Base-by-base conservation (phyloP, 1,140 invertebrate genomes). In the Nautilus pompilius region DNA sequence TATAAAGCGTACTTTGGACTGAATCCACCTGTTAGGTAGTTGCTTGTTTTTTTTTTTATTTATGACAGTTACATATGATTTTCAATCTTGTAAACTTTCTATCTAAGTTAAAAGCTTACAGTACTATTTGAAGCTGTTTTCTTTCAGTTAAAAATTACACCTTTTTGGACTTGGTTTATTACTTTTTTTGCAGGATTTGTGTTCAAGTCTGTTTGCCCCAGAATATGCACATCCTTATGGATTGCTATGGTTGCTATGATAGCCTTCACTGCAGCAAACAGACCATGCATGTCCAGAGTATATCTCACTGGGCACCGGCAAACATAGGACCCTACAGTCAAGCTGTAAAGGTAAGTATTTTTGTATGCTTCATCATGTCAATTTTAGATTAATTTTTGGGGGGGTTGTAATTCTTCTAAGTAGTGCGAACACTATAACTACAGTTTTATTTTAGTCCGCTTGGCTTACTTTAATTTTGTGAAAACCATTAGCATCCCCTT, bases 271-370 rank as follows among this genome's bases (percentile, higher is more conserved):
- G 28, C 20, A 60, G 66, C n/a, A 65, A 92, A 88, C 58, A 85
- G 89, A 77, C 76, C 13, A 91, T 96, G 90, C 93, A 96, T 82
- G 93, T 96, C 29, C 94, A 96, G 82, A 90, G 93, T 55, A 89
- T 96, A 62, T 96, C 93, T 26, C 93, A 96, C 83, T 97, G 95
- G 95, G 93, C 94, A 4, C 93, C 94, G 5, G 93, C 93, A 46
- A 96, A 95, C 77, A 96, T 98, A 70, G 94, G 94, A 17, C 94
- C 95, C 32, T 98, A 96, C 80, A 96, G 93, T 78, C 95, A 98
- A 85, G 91, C 91, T 28, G 87, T 92, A 62, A 88, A 89, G 84
- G 91, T 93, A 78, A 56, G 65, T 34, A 5, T 58, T 15, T 45
- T 28, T 4, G n/a, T 26, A 10, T n/a, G 29, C 54, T 17, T 34